Percentiles rank a stretch among this genome's conserved stretches.
Conservation (phyloP, 1,140 invertebrate species). For the Drosophila pallidifrons region DNA sequence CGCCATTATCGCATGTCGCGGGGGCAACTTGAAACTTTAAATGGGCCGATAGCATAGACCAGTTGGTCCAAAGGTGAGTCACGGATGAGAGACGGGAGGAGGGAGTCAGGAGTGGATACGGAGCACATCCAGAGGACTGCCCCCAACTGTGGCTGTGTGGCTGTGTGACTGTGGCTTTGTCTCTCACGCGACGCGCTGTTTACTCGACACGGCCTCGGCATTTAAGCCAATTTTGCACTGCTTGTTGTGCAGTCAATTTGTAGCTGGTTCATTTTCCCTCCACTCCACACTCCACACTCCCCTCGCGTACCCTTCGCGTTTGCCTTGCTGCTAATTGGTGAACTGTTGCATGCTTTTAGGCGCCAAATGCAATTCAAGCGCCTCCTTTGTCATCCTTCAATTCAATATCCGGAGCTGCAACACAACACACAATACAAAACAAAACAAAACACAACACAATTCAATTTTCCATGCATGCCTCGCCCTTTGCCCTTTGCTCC, state of each 20-base stretch:
- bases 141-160: no score
- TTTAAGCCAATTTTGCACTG: constrained; percentile 43
- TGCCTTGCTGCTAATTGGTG: constrained; percentile 13
- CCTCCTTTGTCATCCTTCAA: constrained; percentile 1
- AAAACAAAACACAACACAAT: not conserved
- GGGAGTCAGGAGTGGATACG: not conserved
- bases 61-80: not conserved
- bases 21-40: constrained; percentile 48
- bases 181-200: not conserved
- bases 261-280: not conserved
- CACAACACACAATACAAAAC: no score
- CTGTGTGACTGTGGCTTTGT: not conserved
- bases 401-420: constrained; percentile 1
- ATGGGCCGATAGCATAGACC: not conserved
- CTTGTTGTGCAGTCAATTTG: constrained; percentile 28
- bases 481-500: not conserved
- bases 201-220: not conserved
- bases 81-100: not conserved
- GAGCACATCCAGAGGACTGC: not conserved
- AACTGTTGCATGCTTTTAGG: constrained; percentile 32
- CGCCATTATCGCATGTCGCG: constrained; percentile 34
- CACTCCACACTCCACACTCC: not conserved
- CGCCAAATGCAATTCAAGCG: constrained; percentile 21
- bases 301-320: not conserved
- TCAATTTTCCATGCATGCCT: not conserved